Evolutionary conservation across 2,888 invertebrate genomes (phyloP).

Genomic region (Toxonevra muliebris): DNA sequence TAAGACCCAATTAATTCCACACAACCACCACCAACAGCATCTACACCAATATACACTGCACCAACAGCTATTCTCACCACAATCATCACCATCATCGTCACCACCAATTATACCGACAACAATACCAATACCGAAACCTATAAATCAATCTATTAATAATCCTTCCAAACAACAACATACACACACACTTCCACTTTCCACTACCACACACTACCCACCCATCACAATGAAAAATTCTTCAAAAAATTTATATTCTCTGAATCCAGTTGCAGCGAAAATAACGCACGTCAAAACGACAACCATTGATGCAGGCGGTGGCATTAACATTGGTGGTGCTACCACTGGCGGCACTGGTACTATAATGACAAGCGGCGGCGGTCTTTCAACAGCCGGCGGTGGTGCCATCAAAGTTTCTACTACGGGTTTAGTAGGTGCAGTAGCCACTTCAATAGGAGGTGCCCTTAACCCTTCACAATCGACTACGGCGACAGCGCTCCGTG

Average conservation of each 20-base stretch:
- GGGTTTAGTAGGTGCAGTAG: constrained; percentile 41
- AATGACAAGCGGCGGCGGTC: constrained; percentile 42
- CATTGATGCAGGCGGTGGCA: constrained; percentile 51
- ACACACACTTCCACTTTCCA: constrained; percentile 32
- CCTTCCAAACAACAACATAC: constrained; percentile 26
- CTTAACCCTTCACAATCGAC: constrained; percentile 53
- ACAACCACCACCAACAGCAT: constrained; percentile 38
- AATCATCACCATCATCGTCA: constrained; percentile 44
- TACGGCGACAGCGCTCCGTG: constrained; percentile 58
- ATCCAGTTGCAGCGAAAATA: constrained; percentile 67
- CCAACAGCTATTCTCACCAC: constrained; percentile 38
- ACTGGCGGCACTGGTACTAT: constrained; percentile 31
- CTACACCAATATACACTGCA: constrained; percentile 40
- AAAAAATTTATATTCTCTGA: constrained; percentile 56
- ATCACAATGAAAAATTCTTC: constrained; percentile 46
- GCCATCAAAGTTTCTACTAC: constrained; percentile 56
- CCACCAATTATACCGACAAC: constrained; percentile 43
- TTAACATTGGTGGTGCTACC: constrained; percentile 30
- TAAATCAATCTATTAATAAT: constrained; percentile 26
- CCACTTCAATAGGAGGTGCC: constrained; percentile 47
- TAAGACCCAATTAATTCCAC: constrained; percentile 43
- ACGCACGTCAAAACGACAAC: constrained; percentile 66
- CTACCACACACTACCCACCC: constrained; percentile 31
- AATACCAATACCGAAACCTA: constrained; percentile 37
- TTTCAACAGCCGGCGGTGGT: constrained; percentile 34